Evolutionary conservation across 2,888 invertebrate species (phyloP).

Genomic region (Saturnia pavonia): DNA sequence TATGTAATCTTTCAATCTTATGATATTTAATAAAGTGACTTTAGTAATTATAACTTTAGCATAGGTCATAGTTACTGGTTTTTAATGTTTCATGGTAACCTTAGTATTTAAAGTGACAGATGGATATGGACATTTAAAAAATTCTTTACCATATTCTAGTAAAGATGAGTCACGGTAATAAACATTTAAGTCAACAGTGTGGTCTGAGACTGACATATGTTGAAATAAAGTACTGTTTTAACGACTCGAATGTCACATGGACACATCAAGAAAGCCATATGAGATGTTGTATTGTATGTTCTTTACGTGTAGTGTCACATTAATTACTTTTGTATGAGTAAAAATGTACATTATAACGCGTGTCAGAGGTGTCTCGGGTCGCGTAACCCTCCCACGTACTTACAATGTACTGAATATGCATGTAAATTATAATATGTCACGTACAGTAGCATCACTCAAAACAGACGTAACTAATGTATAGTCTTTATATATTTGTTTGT

Average conservation of each 20-base stretch:
- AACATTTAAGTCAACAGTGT: constrained; percentile 28
- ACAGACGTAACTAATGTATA: neutral
- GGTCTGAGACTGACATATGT: constrained; percentile 25
- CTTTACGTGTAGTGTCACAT: constrained; percentile 49
- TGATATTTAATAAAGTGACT: constrained; percentile 15
- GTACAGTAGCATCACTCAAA: constrained; percentile 28
- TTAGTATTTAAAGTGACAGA: constrained; percentile 20
- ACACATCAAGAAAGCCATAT: constrained; percentile 41
- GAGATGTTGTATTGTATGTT: constrained; percentile 32
- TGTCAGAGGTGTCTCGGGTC: constrained; percentile 58
- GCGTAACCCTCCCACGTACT: constrained; percentile 53
- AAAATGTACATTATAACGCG: constrained; percentile 46
- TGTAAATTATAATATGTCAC: constrained; percentile 16
- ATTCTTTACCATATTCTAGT: constrained; percentile 28
- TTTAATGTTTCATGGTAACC: constrained; percentile 17
- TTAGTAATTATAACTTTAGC: constrained; percentile 19
- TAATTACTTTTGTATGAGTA: constrained; percentile 59
- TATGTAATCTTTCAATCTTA: neutral
- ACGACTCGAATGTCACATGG: constrained; percentile 57
- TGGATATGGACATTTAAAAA: constrained; percentile 18
- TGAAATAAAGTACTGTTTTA: constrained; percentile 53
- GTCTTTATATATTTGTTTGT: constrained; percentile 5
- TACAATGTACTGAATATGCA: constrained; percentile 20
- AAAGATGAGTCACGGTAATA: constrained; percentile 54
- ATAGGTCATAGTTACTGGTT: constrained; percentile 17